Conservation (phyloP, 2,797 vertebrate genomes). For the Myotis findleyi region DNA sequence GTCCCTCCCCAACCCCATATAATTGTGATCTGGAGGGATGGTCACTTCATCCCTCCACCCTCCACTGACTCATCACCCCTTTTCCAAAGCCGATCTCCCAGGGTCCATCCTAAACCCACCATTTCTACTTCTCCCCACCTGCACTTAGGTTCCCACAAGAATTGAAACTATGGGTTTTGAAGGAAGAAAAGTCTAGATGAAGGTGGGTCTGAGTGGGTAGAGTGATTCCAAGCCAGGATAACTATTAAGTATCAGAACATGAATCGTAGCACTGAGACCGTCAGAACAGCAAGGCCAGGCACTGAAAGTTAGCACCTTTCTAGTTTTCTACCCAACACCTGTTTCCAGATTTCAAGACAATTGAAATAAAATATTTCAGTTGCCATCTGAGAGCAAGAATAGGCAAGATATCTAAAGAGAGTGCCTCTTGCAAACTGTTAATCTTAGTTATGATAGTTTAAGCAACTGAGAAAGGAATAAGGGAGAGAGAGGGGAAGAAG, state of each 20-base stretch:
- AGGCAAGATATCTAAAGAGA: background rate
- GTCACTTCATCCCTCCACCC: background rate
- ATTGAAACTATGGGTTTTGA: background rate
- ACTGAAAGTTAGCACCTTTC: background rate
- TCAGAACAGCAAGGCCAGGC: background rate
- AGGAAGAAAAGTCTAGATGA: background rate
- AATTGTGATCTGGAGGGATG: background rate
- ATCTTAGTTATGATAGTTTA: background rate
- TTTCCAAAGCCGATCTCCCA: background rate
- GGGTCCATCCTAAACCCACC: background rate
- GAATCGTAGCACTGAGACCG: rapidly evolving
- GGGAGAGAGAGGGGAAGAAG: background rate
- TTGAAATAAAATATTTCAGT: background rate
- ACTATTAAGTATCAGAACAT: background rate
- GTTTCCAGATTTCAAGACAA: slow-evolving; percentile 21
- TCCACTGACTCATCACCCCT: background rate
- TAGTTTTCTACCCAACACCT: background rate
- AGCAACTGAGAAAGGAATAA: background rate
- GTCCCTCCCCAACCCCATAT: background rate
- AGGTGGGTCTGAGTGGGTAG: background rate
- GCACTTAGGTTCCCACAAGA: background rate
- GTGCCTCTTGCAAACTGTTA: background rate
- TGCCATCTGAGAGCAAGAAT: background rate
- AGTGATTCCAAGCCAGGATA: background rate
- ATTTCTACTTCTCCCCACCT: background rate